A percentile compares a stretch with the other conserved stretches of the same genome.
Conservation (phyloP, 2,797 vertebrate genomes). For the Sternarchorhynchus goeldii region DNA sequence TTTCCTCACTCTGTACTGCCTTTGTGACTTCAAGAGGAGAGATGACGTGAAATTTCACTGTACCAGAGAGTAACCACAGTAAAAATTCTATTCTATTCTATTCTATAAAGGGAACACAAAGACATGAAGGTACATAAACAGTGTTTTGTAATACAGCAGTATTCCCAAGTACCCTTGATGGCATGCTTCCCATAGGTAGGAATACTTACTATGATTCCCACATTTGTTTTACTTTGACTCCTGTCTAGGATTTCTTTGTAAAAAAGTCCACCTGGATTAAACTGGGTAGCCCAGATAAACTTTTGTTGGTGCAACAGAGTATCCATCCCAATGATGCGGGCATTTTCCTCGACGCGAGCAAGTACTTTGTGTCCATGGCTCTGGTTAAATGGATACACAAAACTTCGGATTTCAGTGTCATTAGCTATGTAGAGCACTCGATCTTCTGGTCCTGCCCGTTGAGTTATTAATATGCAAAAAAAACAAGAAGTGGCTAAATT, state of each 20-base stretch:
- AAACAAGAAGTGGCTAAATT: constrained; percentile 68
- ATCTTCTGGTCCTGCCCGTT: constrained; percentile 93
- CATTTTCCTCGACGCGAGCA: constrained; percentile 95
- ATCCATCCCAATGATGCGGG: constrained; percentile 97
- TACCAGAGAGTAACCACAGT: no score
- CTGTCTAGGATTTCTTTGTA: constrained; percentile 88
- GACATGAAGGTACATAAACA: background rate
- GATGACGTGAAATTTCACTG: no score
- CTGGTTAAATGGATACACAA: constrained; percentile 99
- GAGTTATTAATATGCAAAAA: constrained; percentile 69
- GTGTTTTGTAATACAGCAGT: background rate
- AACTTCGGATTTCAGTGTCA: constrained; percentile 99
- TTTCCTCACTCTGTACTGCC: no score
- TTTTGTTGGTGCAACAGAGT: constrained; percentile 92
- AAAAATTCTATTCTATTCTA: no score
- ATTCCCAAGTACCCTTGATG: constrained; percentile 14
- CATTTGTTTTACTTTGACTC: constrained; percentile 86
- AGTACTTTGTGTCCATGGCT: constrained; percentile 92
- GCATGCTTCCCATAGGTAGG: constrained; percentile 28
- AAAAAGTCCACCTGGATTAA: constrained; percentile 98
- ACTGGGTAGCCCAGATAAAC: constrained; percentile 98
- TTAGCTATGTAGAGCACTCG: constrained; percentile 99
- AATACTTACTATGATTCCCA: constrained; percentile 94
- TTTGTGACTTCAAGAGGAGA: no score
- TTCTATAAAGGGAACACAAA: background rate